These are phyloP conservation scores for Acrossocheilus fasciatus DNA, from an alignment of 2,797 vertebrate species.

Conservation along the genomic window DNA sequence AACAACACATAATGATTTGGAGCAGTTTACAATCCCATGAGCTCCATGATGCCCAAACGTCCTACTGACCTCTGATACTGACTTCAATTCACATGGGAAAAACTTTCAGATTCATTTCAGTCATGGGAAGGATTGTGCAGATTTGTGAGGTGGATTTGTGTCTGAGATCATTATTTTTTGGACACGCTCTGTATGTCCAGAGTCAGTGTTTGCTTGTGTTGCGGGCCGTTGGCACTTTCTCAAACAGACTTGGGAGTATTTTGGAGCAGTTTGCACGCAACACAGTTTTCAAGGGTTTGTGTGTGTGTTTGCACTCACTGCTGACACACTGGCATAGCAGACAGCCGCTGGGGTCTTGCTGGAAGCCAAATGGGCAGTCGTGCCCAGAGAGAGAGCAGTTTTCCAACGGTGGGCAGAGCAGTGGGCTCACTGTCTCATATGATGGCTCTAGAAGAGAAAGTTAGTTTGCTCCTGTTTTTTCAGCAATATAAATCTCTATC, in stretches of 20 bases:
- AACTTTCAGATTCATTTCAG: neutral
- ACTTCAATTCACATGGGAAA: neutral
- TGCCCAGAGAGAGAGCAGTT: slow-evolving; percentile 81
- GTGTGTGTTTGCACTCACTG: slow-evolving; percentile 72
- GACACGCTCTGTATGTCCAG: neutral
- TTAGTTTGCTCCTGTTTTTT: slow-evolving; percentile 7
- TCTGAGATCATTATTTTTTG: slow-evolving; percentile 25
- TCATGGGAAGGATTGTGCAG: slow-evolving; percentile 17
- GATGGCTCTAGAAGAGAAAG: slow-evolving; percentile 76
- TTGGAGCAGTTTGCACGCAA: slow-evolving; percentile 21
- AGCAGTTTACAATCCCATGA: neutral
- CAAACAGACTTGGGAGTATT: slow-evolving; percentile 24
- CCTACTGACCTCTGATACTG: neutral
- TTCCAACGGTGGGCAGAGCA: slow-evolving; percentile 80
- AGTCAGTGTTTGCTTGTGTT: slow-evolving; percentile 36
- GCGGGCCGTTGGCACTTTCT: slow-evolving; percentile 4
- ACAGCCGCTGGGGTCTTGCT: slow-evolving; percentile 81
- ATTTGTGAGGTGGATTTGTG: neutral
- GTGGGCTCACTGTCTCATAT: slow-evolving; percentile 83
- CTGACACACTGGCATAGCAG: slow-evolving; percentile 83
- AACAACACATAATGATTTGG: neutral
- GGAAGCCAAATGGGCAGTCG: slow-evolving; percentile 82
- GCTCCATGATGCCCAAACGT: neutral
- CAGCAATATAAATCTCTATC: neutral
- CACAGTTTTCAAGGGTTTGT: neutral